These are phyloP conservation scores for Lepus oiostolus DNA, from an alignment of 2,797 vertebrate species.

Conservation along the genomic window DNA sequence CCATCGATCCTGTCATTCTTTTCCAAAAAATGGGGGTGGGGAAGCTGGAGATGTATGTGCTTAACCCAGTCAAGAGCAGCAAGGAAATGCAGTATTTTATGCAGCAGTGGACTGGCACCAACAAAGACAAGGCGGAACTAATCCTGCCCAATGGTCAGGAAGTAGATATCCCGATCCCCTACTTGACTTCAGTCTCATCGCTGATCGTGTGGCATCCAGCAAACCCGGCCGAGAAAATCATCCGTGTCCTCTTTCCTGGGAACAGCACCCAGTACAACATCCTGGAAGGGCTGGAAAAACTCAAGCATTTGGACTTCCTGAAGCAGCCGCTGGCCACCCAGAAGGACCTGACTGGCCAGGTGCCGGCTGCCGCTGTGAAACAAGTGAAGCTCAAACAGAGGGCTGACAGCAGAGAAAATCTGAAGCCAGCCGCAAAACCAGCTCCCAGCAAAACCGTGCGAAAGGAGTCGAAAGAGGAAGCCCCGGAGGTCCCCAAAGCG, in stretches of 20 bases:
- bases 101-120: conserved; percentile 97
- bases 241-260: conserved; percentile 97
- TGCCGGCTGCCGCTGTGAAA: conserved; percentile 91
- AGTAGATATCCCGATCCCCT: conserved; percentile 95
- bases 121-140: conserved; percentile 94
- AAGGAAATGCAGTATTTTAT: conserved; percentile 98
- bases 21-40: conserved; percentile 99
- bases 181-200: conserved; percentile 96
- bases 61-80: conserved; percentile 96
- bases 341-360: conserved; percentile 91
- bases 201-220: conserved; percentile 99
- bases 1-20: conserved; percentile 95
- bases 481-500: conserved; percentile 90
- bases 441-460: conserved; percentile 91
- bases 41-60: conserved; percentile 98
- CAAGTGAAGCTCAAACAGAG: conserved; percentile 95
- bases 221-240: conserved; percentile 96
- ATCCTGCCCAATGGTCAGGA: conserved; percentile 95
- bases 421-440: conserved; percentile 93
- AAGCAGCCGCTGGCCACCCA: conserved; percentile 96
- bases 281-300: conserved; percentile 97
- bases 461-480: conserved; percentile 95
- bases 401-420: conserved; percentile 96
- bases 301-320: conserved; percentile 97
- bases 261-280: conserved; percentile 97